phyloP scores from a whole-genome alignment of 2,888 invertebrate genomes.

The Gryllus longicercus region DNA sequence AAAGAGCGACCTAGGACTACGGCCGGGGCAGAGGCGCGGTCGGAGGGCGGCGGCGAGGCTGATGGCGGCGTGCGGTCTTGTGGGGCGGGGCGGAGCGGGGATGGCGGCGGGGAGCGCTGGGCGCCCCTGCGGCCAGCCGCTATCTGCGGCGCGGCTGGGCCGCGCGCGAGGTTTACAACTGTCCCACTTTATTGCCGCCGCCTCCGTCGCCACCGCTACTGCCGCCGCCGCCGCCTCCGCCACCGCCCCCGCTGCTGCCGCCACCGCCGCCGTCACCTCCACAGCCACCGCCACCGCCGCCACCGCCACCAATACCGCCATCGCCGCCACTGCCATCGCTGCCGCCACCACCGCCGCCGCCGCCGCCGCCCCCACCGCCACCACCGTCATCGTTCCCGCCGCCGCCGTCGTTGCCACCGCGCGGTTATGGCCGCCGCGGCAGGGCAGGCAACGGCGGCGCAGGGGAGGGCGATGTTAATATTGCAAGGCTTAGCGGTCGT shows the following conservation, averaged over 20 bases:
- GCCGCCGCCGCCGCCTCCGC: not conserved
- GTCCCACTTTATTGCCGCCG: constrained; percentile 5
- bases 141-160: constrained; percentile 6
- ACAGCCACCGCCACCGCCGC: not conserved
- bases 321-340: no score
- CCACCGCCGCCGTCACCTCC: no score
- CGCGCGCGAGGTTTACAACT: constrained; percentile 1
- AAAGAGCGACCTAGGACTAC: no score
- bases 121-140: constrained; percentile 10
- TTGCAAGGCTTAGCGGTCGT: constrained; percentile 17
- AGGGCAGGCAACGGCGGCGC: not conserved
- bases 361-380: no score
- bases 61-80: not conserved
- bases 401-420: no score
- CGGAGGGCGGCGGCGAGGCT: no score
- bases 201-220: not conserved
- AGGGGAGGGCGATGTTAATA: not conserved
- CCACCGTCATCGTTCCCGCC: no score
- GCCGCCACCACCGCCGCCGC: no score
- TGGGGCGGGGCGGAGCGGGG: not conserved
- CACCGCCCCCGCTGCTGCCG: not conserved
- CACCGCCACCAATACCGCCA: not conserved
- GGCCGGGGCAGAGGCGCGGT: no score
- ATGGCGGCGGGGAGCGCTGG: not conserved
- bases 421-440: no score